A percentile compares a stretch with the other conserved stretches of the same genome.
phyloP scores from a whole-genome alignment of 1,140 invertebrate species.

The Radopholus similis region DNA sequence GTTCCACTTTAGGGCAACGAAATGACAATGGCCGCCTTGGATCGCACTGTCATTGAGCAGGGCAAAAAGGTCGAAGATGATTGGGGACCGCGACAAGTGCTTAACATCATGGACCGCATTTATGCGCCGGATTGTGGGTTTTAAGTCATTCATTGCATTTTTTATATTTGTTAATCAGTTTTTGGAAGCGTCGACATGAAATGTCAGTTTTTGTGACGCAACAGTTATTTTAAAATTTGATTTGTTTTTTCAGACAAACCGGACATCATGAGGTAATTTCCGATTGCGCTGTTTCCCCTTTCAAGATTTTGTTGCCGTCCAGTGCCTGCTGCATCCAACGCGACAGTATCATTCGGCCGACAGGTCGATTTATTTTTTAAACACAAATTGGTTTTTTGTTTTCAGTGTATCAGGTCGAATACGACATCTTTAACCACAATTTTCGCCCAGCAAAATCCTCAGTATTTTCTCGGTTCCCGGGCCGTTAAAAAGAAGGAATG shows the following conservation, averaged over 20 bases:
- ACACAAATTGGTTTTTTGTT: neutral
- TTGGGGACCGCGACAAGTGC: neutral
- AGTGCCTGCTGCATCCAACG: constrained; percentile 15
- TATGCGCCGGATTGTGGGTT: neutral
- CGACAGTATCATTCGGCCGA: constrained; percentile 10
- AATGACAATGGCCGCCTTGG: neutral
- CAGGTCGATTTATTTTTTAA: neutral
- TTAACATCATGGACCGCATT: neutral
- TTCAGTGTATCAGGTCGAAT: neutral
- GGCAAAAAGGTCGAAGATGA: neutral
- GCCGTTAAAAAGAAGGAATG: no score
- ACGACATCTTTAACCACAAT: no score
- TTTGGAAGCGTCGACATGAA: neutral
- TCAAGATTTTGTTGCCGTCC: neutral
- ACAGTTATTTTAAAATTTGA: neutral
- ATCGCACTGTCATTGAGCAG: neutral
- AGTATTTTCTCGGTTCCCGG: no score
- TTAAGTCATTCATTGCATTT: neutral
- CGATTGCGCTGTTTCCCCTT: neutral
- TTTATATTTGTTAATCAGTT: neutral
- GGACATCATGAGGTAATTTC: constrained; percentile 13
- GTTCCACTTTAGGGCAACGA: constrained; percentile 1
- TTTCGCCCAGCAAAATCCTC: no score
- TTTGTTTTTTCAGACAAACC: constrained; percentile 5
- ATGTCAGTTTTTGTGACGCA: constrained; percentile 12